These are phyloP conservation scores for Halcyon smyrnensis DNA, from an alignment of 2,797 vertebrate genomes.

Conservation along the genomic window DNA sequence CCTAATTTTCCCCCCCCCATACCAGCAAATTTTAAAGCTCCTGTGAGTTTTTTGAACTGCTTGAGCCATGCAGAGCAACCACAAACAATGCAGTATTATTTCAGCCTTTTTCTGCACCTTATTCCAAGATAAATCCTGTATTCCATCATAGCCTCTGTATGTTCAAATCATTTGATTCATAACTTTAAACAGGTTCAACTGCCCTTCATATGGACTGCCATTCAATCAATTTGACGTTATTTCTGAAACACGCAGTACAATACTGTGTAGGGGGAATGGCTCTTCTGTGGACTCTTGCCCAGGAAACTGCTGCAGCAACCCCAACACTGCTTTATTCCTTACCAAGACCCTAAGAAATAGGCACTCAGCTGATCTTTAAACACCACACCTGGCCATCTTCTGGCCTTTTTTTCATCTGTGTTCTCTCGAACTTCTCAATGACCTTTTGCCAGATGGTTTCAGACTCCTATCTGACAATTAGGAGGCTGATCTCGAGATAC, in stretches of 20 bases:
- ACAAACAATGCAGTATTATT: background rate
- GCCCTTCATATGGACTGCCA: background rate
- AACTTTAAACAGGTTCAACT: background rate
- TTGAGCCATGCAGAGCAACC: background rate
- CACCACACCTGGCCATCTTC: background rate
- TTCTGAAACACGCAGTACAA: background rate
- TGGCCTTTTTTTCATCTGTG: background rate
- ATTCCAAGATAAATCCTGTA: background rate
- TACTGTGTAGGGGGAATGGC: background rate
- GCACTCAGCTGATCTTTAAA: background rate
- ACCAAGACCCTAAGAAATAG: background rate
- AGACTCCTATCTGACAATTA: background rate
- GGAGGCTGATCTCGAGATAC: background rate
- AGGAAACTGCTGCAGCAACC: background rate
- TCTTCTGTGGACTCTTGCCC: background rate
- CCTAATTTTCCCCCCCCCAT: background rate
- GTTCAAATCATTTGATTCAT: background rate
- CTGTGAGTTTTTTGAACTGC: background rate
- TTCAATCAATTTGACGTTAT: background rate
- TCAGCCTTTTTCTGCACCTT: background rate
- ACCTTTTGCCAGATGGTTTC: background rate
- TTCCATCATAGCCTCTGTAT: background rate
- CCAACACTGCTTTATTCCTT: background rate
- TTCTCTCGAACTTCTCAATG: background rate
- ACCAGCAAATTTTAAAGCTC: background rate